Base-by-base conservation (phyloP, 2,888 invertebrate genomes). In the Galerucella calmariensis region DNA sequence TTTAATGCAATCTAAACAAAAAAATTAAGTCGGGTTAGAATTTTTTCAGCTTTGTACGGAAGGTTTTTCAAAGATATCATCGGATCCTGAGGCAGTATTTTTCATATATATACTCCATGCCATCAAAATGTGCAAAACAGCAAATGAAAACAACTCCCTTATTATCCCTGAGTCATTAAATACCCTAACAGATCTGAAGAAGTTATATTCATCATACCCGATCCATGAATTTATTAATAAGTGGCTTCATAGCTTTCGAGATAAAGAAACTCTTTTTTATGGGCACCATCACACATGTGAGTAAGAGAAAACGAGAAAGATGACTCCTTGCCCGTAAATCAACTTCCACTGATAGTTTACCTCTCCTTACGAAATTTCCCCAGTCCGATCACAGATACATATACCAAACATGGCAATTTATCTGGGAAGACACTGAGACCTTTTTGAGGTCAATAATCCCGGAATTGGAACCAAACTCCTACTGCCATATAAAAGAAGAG, bases 191-290 rank as follows among this genome's bases (percentile, higher is more conserved):
- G 10, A 48, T 48, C 48, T 48, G 20, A 20, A 1, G 1, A 20
- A 20, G 20, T 48, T 48, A 48, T 48, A 48, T 48, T 12, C 48
- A 48, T 48, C 48, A 48, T 12, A 48, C 14, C 12, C 12, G 48
- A 12, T 48, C 12, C 10, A 48, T 48, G 10, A 48, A 12, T 12
- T 48, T 12, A 48, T 48, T 48, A 48, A 48, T 11, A 48, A 10
- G 48, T 1, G 11, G 12, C 48, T 9, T 48, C 12, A 48, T 12
- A 12, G 11, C 12, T 48, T 48, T 4, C 48, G 48, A 48, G 46
- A 48, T 53, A 72, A 72, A 46, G 51, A 58, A 24, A 10, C 20
- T 6, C 58, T 6, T 24, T 58, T 58, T 16, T 24, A 16, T 58
- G 20, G 58, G 58, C 16, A 20, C 58, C 20, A 2, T 16, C 20